phyloP scores from a whole-genome alignment of 2,888 invertebrate genomes.

The Brachyopa scutellaris region DNA sequence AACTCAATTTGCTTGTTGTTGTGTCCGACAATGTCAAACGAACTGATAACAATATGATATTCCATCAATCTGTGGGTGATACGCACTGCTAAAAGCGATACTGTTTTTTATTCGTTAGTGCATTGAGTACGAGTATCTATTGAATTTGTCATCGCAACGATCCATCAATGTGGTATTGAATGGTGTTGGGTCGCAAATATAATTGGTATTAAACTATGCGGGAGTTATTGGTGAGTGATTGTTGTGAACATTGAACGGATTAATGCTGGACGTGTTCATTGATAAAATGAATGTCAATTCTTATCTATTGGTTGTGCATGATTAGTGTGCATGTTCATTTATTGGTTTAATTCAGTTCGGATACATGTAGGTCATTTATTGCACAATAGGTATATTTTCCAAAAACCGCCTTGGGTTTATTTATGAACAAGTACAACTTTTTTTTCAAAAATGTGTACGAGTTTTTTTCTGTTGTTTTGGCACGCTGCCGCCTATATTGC shows the following conservation, averaged over 20 bases:
- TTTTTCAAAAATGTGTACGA: no score
- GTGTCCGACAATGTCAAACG: not conserved
- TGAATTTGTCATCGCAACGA: constrained; percentile 1
- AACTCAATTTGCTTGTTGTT: not conserved
- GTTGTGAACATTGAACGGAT: not conserved
- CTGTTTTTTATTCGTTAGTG: not conserved
- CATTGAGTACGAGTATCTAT: not conserved
- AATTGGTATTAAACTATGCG: constrained; percentile 4
- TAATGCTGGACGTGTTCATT: not conserved
- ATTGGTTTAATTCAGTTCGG: no score
- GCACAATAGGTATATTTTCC: no score
- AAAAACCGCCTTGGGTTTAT: no score
- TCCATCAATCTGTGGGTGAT: not conserved
- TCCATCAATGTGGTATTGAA: constrained; percentile 10
- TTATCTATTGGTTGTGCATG: not conserved
- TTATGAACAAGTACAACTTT: no score
- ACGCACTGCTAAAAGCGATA: not conserved
- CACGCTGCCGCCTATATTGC: no score
- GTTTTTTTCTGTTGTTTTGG: no score
- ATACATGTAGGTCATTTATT: no score
- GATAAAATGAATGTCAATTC: not conserved
- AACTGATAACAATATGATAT: not conserved
- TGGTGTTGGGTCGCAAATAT: not conserved
- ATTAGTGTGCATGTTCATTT: not conserved
- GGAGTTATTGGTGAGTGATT: not conserved